These are phyloP conservation scores for Prunella fulvescens DNA, from an alignment of 2,113 vertebrate species.

Conservation along the genomic window DNA sequence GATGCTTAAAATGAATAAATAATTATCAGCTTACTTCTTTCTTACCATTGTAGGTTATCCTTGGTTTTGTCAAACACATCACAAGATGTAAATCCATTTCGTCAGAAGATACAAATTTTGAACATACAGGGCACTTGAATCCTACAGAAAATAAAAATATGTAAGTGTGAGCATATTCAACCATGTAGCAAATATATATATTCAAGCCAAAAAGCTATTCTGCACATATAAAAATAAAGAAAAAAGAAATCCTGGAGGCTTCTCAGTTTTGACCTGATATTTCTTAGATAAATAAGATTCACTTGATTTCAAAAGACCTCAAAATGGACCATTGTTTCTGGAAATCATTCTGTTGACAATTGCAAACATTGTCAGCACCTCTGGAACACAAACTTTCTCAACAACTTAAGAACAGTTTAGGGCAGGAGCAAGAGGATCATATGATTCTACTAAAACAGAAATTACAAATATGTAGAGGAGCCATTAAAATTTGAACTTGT, in stretches of 20 bases:
- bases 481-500: neutral
- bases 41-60: constrained; percentile 96
- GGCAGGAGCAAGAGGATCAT: neutral
- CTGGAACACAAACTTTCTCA: neutral
- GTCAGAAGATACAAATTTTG: constrained; percentile 92
- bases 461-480: neutral
- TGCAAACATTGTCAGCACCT: neutral
- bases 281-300: neutral
- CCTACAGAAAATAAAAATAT: constrained; percentile 70
- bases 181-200: neutral
- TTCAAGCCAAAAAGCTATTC: neutral
- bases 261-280: neutral
- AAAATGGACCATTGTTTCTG: neutral
- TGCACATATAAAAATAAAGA: neutral
- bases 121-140: constrained; percentile 96
- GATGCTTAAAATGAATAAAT: neutral
- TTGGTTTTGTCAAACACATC: constrained; percentile 94
- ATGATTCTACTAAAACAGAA: neutral
- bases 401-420: neutral
- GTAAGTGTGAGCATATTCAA: neutral
- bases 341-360: neutral
- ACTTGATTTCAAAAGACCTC: neutral
- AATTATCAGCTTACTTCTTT: constrained; percentile 32
- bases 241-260: neutral
- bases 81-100: constrained; percentile 97